Evolutionary conservation across 2,797 vertebrate species (phyloP), one percentile per base, ranked within the genome.

Genomic region (Acanthornis magna): DNA sequence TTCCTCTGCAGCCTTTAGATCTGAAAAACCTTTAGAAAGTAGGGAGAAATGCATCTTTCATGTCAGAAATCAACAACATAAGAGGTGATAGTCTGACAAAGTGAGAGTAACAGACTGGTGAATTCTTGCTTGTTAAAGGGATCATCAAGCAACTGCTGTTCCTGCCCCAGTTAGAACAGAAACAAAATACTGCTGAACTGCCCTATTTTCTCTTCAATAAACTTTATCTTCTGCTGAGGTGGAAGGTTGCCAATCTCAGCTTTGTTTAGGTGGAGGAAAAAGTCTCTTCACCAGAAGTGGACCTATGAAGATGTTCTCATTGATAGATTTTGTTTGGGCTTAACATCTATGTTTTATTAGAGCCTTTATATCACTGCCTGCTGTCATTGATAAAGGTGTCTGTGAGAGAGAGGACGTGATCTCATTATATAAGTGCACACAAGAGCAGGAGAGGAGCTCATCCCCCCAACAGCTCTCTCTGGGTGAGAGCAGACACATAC

Each of bases 401-500:
- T 5, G 20, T 5, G 20, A 48, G 23, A 29, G 29, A 50, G 11
- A 70, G 32, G 4, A 19, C 30, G 34, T 14, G 40, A 29, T 43
- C 2, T 10, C 9, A 13, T 34, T 20, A 7, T 1, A 4, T 18
- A 10, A 20, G 18, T 4, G 19, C 36, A 77, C 3, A 0, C 3
- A 26, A 10, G 25, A 60, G 29, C 27, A 54, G 51, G 38, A 73
- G n/a, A 54, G 13, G 30, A 43, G 70, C 5, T 73, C 5, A 11
- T 34, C 21, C 36, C 2, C 36, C 13, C 27, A 29, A 7, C 5
- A 63, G 21, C 2, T 61, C 38, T 38, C 38, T 38, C 38, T 38
- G 38, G 38, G 38, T 38, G 21, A 54, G 53, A 74, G 26, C 60
- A 68, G 4, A 11, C 10, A 30, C 2, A 2, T 3, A 23, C 2